Conservation (phyloP, 2,797 vertebrate species). For the Mareca penelope region DNA sequence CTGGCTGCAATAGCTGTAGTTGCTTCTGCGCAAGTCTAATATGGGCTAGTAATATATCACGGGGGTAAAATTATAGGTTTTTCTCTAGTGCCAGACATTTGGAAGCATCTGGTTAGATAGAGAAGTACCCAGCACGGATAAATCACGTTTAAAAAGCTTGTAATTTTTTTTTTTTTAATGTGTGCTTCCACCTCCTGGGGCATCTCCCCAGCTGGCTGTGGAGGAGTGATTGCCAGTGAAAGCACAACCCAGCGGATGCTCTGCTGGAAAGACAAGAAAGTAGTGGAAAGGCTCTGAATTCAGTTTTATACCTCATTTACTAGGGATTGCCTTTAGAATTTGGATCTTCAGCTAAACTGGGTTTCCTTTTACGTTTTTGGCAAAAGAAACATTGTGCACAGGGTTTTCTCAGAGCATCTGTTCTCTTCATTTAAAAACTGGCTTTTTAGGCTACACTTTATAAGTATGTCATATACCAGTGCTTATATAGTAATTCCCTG, state of each 20-base stretch:
- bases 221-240: background rate
- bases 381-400: background rate
- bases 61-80: background rate
- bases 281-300: background rate
- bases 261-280: constrained; percentile 5
- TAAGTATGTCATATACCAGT: background rate
- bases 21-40: background rate
- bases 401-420: constrained; percentile 14
- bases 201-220: background rate
- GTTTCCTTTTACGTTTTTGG: constrained; percentile 23
- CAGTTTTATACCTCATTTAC: background rate
- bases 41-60: background rate
- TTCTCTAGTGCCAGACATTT: background rate
- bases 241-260: background rate
- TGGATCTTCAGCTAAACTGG: background rate
- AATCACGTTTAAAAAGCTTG: constrained; percentile 31
- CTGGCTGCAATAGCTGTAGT: background rate
- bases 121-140: background rate
- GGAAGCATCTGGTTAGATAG: constrained; percentile 22
- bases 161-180: background rate
- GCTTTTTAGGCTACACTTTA: background rate
- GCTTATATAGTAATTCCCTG: background rate
- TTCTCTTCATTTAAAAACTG: background rate
- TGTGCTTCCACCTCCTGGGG: background rate
- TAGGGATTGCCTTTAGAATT: background rate